Evolutionary conservation across 2,888 invertebrate genomes (phyloP).

Genomic region (Creontiades dilutus): DNA sequence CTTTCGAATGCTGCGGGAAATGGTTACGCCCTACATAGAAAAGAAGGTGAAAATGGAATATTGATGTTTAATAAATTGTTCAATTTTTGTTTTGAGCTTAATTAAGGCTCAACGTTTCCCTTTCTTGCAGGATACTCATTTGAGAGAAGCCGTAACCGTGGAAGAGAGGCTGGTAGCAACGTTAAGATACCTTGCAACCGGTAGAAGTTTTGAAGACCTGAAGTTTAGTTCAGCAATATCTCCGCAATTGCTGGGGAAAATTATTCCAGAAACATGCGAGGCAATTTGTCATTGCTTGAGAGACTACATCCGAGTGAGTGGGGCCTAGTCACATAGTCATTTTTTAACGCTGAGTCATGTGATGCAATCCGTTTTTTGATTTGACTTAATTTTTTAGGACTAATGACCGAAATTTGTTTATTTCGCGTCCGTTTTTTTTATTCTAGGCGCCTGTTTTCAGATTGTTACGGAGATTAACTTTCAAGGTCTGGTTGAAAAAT

Average conservation of each 20-base stretch:
- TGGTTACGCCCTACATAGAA: not conserved
- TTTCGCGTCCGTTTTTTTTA: too few relatives aligned
- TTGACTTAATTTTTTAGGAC: too few relatives aligned
- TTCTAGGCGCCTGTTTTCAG: too few relatives aligned
- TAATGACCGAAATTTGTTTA: too few relatives aligned
- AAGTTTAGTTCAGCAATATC: constrained; percentile 48
- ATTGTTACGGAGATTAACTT: too few relatives aligned
- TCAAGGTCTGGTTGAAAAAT: too few relatives aligned
- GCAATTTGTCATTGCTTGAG: not conserved
- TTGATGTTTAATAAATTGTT: too few relatives aligned
- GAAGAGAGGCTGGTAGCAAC: not conserved
- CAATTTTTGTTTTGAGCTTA: too few relatives aligned
- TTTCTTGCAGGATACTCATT: not conserved
- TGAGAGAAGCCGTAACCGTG: not conserved
- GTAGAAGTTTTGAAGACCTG: constrained; percentile 8
- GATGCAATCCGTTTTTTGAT: too few relatives aligned
- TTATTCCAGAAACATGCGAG: constrained; percentile 51
- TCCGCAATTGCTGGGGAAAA: constrained; percentile 2
- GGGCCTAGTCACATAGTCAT: not conserved
- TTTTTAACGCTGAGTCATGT: too few relatives aligned
- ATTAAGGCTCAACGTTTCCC: too few relatives aligned
- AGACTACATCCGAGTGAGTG: not conserved
- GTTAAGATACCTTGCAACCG: not conserved
- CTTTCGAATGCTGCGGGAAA: not conserved
- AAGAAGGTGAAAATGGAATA: not conserved